Base-by-base conservation (phyloP, 2,113 vertebrate species). In the Uria aalge region DNA sequence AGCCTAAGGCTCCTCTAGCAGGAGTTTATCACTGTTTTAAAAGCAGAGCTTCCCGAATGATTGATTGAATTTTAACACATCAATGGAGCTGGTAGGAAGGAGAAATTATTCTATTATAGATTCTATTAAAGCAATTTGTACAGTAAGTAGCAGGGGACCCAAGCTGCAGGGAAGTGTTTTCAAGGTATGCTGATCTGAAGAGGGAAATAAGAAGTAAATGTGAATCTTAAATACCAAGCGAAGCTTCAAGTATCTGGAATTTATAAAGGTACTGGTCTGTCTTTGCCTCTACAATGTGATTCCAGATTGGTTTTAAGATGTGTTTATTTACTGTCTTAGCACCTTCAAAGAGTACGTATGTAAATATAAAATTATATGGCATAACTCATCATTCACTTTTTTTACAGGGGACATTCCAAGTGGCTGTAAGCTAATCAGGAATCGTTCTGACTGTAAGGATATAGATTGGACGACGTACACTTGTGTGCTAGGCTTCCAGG, bases 391-490 rank as follows among this genome's bases (percentile, higher is more conserved):
- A 13, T 84, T 72, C 23, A 24, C 52, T 52, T 87, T 86, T 96
- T 96, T 97, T 94, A 81, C 95, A 99, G 99, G 99, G 99, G 99
- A 99, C 97, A 99, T 99, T 98, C 98, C 98, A 97, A 99, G 98
- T 55, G 98, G 99, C 92, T 99, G 99, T 97, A 99, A 99, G 96
- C 98, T 99, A 92, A 99, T 99, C 97, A 98, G 99, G 95, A 99
- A 99, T 95, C 99, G 99, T 76, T 99, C 99, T 2, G 99, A 99
- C 84, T 99, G 99, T 97, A 99, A 99, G 97, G 99, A 99, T 97
- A 99, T 99, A 43, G 98, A 99, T 97, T 99, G 99, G 99, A 99
- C 98, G 0, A 99, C 99, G 0, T 99, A 99, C 69, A 99, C 99
- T 90, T 99, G 99, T 64, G 99, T 99, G 34, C 98, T 99, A 60